A percentile compares a stretch with the other conserved stretches of the same genome.
Conservation (phyloP, 2,113 vertebrate genomes). For the Macroglossus sobrinus region DNA sequence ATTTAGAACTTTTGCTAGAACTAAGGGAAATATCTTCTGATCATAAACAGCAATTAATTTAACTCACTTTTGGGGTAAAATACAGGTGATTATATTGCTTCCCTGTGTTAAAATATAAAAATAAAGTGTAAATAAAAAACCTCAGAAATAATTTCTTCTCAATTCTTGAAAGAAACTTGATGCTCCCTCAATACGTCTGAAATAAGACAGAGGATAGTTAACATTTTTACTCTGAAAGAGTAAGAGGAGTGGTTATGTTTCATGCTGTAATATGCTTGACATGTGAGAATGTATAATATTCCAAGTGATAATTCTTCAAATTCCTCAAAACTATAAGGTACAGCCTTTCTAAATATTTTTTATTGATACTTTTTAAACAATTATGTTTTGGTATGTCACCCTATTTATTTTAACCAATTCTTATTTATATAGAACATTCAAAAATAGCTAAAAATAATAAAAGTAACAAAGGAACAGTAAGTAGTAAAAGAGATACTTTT, state of each 20-base stretch:
- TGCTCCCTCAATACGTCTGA: background rate
- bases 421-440: background rate
- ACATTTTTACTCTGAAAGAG: background rate
- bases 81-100: background rate
- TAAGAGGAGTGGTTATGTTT: background rate
- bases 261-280: background rate
- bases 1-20: background rate
- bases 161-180: background rate
- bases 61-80: background rate
- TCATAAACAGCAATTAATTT: background rate
- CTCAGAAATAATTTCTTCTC: background rate
- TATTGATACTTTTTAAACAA: background rate
- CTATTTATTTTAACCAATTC: conserved; percentile 21
- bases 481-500: background rate
- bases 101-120: background rate
- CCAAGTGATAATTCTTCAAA: background rate
- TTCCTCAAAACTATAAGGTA: background rate
- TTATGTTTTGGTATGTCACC: background rate
- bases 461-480: background rate
- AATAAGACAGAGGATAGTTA: background rate
- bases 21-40: background rate
- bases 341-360: background rate
- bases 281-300: background rate
- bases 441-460: conserved; percentile 1
- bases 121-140: background rate